Base-by-base conservation (phyloP, 2,888 invertebrate species). In the Drosophila hawaiiensis region DNA sequence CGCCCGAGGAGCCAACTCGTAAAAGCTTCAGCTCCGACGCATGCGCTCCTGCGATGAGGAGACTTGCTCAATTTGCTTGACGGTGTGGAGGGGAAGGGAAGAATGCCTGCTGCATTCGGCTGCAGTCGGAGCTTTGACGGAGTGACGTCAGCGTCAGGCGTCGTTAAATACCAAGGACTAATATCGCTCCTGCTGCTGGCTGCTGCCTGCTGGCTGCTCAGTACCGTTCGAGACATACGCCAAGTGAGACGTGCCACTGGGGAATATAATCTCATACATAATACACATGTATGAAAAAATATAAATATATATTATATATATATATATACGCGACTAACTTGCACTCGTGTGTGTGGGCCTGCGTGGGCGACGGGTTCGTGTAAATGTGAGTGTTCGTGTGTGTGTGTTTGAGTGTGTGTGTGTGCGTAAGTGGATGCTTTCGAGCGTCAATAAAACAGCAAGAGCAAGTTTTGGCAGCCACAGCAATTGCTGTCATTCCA, bases 131-230 rank as follows among this genome's bases (percentile, higher is more conserved):
- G 87, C 87, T 84, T 83, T 69, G 28, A 2, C 47, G 47, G 47
- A 50, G 74, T 91, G 89, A 91, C 91, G 91, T 85, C 91, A 91
- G 72, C 72, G 78, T 63, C 28, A 50, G 28, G 33, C 25, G 43
- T 31, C 62, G 68, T 62, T 68, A 78, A 90, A 82, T 90, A 90
- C 84, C 90, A 91, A 91, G 91, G 91, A 90, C 91, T 88, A 25
- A 9, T 25, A 47, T 16, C 25, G 47, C 47, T 47, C 25, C 47
- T 25, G 47, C 47, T 47, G 25, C 50, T 62, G 37, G 56, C 43
- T 54, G 73, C 55, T 74, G 68, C 39, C 73, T 39, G 37, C 37
- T 39, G 28, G 37, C n/a, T 53, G 79, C 25, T 86, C 89, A 89
- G 88, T 89, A 82, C 80, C 84, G 65, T 74, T 77, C 89, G 84